phyloP scores from a whole-genome alignment of 2,888 invertebrate genomes.

The Drosophila subquinaria region DNA sequence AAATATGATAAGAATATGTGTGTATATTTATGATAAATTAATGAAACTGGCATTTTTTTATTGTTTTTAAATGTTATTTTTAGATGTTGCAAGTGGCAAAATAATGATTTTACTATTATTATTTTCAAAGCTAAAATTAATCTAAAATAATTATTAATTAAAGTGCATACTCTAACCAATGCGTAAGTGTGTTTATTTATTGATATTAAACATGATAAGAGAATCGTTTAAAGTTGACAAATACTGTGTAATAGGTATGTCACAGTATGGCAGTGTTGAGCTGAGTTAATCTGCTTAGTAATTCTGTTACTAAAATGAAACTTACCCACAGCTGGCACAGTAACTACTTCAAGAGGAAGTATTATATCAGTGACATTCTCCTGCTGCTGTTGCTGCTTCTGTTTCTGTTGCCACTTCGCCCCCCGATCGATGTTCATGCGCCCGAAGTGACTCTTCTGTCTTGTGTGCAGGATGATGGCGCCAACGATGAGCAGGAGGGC shows the following conservation, averaged over 20 bases:
- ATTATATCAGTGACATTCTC: neutral
- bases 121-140: too few relatives aligned
- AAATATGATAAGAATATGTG: neutral
- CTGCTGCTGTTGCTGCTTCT: too few relatives aligned
- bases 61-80: neutral
- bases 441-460: constrained; percentile 72
- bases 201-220: neutral
- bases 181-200: too few relatives aligned
- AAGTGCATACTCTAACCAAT: too few relatives aligned
- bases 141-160: too few relatives aligned
- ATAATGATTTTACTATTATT: too few relatives aligned
- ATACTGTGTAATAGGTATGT: neutral
- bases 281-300: neutral
- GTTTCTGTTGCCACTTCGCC: neutral
- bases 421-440: constrained; percentile 57
- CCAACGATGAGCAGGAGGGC: constrained; percentile 71
- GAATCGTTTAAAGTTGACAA: neutral
- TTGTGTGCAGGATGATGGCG: constrained; percentile 76
- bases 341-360: constrained; percentile 22
- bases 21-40: neutral
- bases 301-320: neutral
- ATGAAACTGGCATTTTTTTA: neutral
- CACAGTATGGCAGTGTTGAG: neutral
- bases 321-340: constrained; percentile 44
- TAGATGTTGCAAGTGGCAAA: too few relatives aligned